phyloP scores from a whole-genome alignment of 2,888 invertebrate genomes.

The Eupithecia abbreviata region DNA sequence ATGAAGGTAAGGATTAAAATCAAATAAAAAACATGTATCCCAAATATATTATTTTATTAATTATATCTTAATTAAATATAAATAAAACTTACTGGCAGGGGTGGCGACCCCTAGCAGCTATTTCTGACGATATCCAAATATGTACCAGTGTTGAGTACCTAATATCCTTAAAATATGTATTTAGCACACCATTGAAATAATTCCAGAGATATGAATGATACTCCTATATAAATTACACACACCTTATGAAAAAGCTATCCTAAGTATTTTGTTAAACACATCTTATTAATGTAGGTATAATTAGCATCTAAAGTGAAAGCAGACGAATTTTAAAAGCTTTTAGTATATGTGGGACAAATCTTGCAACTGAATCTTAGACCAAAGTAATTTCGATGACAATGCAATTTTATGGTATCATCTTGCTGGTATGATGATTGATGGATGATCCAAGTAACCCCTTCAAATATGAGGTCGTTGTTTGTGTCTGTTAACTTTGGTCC shows the following conservation, averaged over 20 bases:
- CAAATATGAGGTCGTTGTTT: too few species aligned
- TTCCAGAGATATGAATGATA: background rate
- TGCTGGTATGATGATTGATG: too few species aligned
- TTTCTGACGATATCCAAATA: conserved; percentile 10
- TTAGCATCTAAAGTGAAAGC: background rate
- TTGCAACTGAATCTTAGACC: too few species aligned
- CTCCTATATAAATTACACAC: background rate
- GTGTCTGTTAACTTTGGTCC: too few species aligned
- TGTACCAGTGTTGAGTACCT: conserved; percentile 8
- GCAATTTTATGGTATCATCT: too few species aligned
- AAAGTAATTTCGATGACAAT: too few species aligned
- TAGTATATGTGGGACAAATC: too few species aligned
- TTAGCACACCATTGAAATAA: background rate
- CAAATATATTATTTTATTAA: conserved; percentile 37
- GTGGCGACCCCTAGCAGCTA: conserved; percentile 1
- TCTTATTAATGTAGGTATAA: background rate
- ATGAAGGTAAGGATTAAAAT: background rate
- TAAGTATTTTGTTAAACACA: background rate
- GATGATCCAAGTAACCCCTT: too few species aligned
- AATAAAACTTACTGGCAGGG: conserved; percentile 28
- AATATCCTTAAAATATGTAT: conserved; percentile 5
- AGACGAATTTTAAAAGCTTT: background rate
- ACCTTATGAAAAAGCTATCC: background rate
- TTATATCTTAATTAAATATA: conserved; percentile 26
- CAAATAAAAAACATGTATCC: conserved; percentile 1